Conservation (phyloP, 2,888 invertebrate genomes). For the Plutella xylostella region DNA sequence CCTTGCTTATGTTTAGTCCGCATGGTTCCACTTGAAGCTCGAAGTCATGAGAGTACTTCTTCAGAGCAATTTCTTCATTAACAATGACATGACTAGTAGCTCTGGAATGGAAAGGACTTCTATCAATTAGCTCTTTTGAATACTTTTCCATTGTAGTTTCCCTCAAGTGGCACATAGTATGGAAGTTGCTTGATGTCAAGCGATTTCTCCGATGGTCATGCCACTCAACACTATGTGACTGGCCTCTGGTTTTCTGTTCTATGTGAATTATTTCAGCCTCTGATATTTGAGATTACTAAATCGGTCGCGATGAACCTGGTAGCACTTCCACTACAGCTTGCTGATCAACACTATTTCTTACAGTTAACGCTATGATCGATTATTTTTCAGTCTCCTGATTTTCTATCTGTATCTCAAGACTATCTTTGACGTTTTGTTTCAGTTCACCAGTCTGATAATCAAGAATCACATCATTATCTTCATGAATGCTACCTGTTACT, state of each 20-base stretch:
- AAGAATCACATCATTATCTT: too few relatives aligned
- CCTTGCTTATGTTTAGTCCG: slow-evolving; percentile 1
- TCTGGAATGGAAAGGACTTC: background rate
- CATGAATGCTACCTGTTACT: too few relatives aligned
- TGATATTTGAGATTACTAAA: background rate
- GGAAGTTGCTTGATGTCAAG: slow-evolving; percentile 2
- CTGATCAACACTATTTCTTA: too few relatives aligned
- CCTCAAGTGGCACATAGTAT: slow-evolving; percentile 4
- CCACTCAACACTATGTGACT: background rate
- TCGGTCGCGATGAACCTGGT: too few relatives aligned
- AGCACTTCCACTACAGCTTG: too few relatives aligned
- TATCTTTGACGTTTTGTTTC: too few relatives aligned
- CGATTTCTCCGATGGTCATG: background rate
- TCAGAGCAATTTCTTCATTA: slow-evolving; percentile 3
- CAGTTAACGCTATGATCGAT: too few relatives aligned
- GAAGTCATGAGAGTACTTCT: background rate
- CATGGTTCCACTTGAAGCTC: slow-evolving; percentile 6
- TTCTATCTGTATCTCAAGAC: too few relatives aligned
- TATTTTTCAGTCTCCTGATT: too few relatives aligned
- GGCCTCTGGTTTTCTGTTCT: background rate
- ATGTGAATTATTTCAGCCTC: background rate
- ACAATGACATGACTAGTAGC: background rate
- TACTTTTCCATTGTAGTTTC: background rate
- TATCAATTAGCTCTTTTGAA: background rate
- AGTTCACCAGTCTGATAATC: too few relatives aligned